These are phyloP conservation scores for Synergus gifuensis DNA, from an alignment of 2,888 invertebrate genomes.

Conservation along the genomic window DNA sequence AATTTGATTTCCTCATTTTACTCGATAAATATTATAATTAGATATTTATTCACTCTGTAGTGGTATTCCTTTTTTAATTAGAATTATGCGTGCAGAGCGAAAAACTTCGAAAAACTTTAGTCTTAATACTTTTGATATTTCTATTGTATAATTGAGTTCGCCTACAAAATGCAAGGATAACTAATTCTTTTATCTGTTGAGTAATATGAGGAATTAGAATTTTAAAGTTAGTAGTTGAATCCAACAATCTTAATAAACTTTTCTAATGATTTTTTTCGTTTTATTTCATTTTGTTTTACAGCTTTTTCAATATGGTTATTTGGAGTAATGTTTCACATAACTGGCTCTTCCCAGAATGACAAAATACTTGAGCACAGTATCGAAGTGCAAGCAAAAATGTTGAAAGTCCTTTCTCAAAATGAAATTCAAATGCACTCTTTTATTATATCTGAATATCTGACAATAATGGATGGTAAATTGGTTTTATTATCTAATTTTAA, in stretches of 20 bases:
- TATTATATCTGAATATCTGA: constrained; percentile 67
- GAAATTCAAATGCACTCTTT: constrained; percentile 64
- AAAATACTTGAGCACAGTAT: constrained; percentile 64
- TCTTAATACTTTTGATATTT: too few relatives aligned
- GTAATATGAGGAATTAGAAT: too few relatives aligned
- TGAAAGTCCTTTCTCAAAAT: constrained; percentile 68
- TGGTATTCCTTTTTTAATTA: too few relatives aligned
- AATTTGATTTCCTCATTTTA: too few relatives aligned
- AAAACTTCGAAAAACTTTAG: too few relatives aligned
- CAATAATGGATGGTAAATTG: constrained; percentile 66
- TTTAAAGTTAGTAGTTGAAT: too few relatives aligned
- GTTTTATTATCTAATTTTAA: neutral
- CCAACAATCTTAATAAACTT: neutral
- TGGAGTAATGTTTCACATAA: constrained; percentile 83
- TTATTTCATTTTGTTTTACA: constrained; percentile 61
- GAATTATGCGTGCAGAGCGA: too few relatives aligned
- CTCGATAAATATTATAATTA: too few relatives aligned
- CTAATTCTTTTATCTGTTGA: too few relatives aligned
- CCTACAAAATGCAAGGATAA: too few relatives aligned
- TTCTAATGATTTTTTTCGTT: neutral
- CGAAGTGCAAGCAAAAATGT: constrained; percentile 71
- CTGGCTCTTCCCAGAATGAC: constrained; percentile 77
- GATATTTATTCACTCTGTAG: too few relatives aligned
- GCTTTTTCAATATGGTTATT: constrained; percentile 84
- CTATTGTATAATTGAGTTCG: too few relatives aligned